Conservation (phyloP, 2,888 invertebrate species). For the Brachypalpus laphriformis region DNA sequence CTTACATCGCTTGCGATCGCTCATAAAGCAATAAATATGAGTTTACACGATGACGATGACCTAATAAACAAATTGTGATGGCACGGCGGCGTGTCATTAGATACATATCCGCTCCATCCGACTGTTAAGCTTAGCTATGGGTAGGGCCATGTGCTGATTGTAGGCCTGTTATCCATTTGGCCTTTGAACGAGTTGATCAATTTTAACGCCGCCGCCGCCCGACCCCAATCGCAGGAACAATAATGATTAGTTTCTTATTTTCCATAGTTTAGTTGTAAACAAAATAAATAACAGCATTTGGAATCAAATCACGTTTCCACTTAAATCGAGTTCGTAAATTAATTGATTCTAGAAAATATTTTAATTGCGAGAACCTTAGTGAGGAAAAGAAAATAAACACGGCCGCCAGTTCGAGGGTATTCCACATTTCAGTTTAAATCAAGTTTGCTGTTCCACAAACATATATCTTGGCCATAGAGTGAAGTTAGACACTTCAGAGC, state of each 20-base stretch:
- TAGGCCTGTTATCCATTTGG: conserved; percentile 6
- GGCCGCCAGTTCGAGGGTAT: background rate
- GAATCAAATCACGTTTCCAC: conserved; percentile 29
- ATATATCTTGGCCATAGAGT: background rate
- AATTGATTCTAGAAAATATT: conserved; percentile 4
- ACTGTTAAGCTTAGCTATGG: conserved; percentile 5
- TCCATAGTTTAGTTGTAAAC: conserved; percentile 13
- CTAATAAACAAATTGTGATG: conserved; percentile 50
- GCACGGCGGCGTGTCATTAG: conserved; percentile 29
- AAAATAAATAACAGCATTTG: conserved; percentile 18
- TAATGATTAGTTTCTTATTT: no score
- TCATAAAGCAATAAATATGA: conserved; percentile 30
- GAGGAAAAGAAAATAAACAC: background rate
- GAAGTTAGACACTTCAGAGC: background rate
- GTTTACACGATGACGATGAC: conserved; percentile 55
- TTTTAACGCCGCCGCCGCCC: no score
- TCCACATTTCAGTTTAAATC: background rate
- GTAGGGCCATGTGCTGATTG: conserved; percentile 1
- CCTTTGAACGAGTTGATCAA: background rate
- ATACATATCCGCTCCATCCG: conserved; percentile 41
- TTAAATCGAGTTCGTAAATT: conserved; percentile 7
- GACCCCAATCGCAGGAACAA: background rate
- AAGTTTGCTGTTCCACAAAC: background rate
- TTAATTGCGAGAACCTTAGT: conserved; percentile 10
- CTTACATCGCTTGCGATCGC: conserved; percentile 15